These are phyloP conservation scores for Tetragonisca angustula DNA, from an alignment of 2,888 invertebrate genomes.

Conservation along the genomic window DNA sequence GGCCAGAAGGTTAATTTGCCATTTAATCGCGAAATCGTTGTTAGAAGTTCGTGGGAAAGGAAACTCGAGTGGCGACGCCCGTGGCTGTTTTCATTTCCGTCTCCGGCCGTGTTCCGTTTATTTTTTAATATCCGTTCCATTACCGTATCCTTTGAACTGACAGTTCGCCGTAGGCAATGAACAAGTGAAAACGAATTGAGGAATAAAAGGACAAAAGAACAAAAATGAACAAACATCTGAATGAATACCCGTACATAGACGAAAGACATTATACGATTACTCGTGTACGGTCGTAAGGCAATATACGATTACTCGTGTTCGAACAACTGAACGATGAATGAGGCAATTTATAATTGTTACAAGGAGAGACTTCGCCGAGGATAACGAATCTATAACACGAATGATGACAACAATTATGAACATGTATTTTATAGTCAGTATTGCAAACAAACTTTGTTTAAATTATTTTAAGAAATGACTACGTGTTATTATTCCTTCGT, in stretches of 20 bases:
- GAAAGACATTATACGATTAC: too few species aligned
- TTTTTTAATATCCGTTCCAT: slow-evolving; percentile 72
- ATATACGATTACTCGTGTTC: too few species aligned
- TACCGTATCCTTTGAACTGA: slow-evolving; percentile 46
- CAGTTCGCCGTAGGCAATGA: background rate
- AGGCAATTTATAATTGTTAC: background rate
- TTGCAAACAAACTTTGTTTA: too few species aligned
- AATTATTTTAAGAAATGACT: background rate
- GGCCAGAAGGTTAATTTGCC: slow-evolving; percentile 25
- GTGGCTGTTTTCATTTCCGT: slow-evolving; percentile 33
- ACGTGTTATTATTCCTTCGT: too few species aligned
- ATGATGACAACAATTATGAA: background rate
- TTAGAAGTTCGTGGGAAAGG: too few species aligned
- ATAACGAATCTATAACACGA: too few species aligned
- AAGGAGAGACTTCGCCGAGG: background rate
- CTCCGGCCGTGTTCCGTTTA: slow-evolving; percentile 56
- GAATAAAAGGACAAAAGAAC: background rate
- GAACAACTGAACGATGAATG: background rate
- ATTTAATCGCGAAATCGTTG: slow-evolving; percentile 49
- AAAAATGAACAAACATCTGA: slow-evolving; percentile 26
- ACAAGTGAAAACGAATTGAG: slow-evolving; percentile 20
- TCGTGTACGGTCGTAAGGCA: too few species aligned
- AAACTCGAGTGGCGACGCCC: background rate
- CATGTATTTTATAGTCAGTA: too few species aligned
- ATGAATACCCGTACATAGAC: too few species aligned